These are phyloP conservation scores for Acleris sparsana DNA, from an alignment of 2,888 invertebrate genomes.

Conservation along the genomic window DNA sequence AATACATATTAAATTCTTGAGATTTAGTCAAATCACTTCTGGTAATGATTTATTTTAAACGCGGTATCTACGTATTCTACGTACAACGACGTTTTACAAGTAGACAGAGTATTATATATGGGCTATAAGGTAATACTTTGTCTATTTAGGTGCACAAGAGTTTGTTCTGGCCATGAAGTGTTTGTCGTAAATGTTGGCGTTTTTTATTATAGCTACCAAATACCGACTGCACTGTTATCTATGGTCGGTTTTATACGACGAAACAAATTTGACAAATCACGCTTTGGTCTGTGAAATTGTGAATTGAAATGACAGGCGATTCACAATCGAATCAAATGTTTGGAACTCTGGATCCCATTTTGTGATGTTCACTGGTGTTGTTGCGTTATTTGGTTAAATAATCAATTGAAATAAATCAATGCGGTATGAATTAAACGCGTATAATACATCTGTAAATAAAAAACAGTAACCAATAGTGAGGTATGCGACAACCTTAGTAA, in stretches of 20 bases:
- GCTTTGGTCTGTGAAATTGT: conserved; percentile 26
- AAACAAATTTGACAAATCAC: conserved; percentile 36
- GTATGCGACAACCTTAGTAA: conserved; percentile 32
- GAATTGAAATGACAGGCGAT: conserved; percentile 8
- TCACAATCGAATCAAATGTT: conserved; percentile 35
- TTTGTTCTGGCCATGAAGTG: no score
- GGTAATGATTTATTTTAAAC: no score
- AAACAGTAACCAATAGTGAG: conserved; percentile 17
- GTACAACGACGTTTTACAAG: no score
- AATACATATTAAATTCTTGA: no score
- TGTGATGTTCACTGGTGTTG: conserved; percentile 32
- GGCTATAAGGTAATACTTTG: no score
- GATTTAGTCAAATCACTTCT: no score
- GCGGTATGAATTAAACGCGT: conserved; percentile 25
- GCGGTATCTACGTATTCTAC: no score
- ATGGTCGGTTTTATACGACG: neutral
- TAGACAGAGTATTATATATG: no score
- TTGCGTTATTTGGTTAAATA: conserved; percentile 24
- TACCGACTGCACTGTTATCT: neutral
- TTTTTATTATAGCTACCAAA: conserved; percentile 3
- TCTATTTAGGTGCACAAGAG: no score
- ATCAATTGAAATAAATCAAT: conserved; percentile 21
- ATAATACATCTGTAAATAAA: conserved; percentile 6
- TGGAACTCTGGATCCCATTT: conserved; percentile 34
- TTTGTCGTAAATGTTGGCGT: neutral